These are phyloP conservation scores for Procavia capensis DNA, from an alignment of 2,113 vertebrate species.

Conservation along the genomic window DNA sequence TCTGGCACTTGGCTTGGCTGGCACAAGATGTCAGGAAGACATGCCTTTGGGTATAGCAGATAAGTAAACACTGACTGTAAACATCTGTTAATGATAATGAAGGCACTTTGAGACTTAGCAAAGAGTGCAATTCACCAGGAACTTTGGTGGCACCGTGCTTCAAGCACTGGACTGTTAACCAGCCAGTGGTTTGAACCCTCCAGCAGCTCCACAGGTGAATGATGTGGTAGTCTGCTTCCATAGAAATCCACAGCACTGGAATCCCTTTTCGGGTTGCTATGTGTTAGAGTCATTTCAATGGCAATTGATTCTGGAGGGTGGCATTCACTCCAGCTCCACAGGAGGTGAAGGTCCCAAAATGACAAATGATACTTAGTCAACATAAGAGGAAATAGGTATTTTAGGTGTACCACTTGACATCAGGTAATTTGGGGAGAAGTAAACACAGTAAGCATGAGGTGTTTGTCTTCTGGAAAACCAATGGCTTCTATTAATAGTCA, in stretches of 20 bases:
- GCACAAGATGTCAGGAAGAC: neutral
- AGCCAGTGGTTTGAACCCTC: too few relatives aligned
- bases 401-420: neutral
- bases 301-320: too few relatives aligned
- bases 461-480: slow-evolving; percentile 42
- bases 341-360: neutral
- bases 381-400: neutral
- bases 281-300: too few relatives aligned
- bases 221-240: too few relatives aligned
- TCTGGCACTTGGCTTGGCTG: too few relatives aligned
- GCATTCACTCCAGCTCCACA: neutral
- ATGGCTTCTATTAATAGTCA: neutral
- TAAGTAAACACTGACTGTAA: neutral
- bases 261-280: too few relatives aligned
- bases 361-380: neutral
- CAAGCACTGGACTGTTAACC: too few relatives aligned
- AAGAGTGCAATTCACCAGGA: neutral
- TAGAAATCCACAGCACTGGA: too few relatives aligned
- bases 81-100: neutral
- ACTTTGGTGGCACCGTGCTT: too few relatives aligned
- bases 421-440: neutral
- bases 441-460: neutral
- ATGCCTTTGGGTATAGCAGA: neutral
- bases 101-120: neutral
- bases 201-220: too few relatives aligned